Evolutionary conservation across 2,797 vertebrate genomes (phyloP), one percentile per base, ranked within the genome.

Genomic region (Artibeus lituratus): DNA sequence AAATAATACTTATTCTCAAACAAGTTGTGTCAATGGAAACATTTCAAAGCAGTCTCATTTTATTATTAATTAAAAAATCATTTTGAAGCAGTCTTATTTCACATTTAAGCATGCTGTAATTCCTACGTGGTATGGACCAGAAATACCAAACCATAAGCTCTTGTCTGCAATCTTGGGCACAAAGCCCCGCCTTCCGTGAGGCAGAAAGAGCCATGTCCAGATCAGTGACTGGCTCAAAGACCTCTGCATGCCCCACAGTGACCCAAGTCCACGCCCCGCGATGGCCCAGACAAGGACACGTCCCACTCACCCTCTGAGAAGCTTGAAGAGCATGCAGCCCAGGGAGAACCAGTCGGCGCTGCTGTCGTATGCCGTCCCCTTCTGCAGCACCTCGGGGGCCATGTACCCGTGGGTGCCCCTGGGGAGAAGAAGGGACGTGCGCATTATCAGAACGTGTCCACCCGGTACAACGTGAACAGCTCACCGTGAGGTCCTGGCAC

Each of bases 251-350:
- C 8, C 22, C 47, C 39, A 10, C n/a, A 9, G 2, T 3, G 39
- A 16, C 10, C 39, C 15, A 2, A 2, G 77, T 1, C 0, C 67
- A 2, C 0, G 3, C 80, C 51, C 1, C 0, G 26, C 5, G 24
- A 26, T 0, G 2, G 37, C 26, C 2, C 2, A 1, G 14, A 0
- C 42, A 0, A 42, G 73, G 57, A 7, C 1, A 10, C 53, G 10
- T 3, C 2, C 84, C 94, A 97, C 99, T 99, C 98, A 99, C 99
- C 99, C 99, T 98, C 99, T 98, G 49, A 99, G 99, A 4, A 99
- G 99, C 92, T 99, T 99, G 99, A 99, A 99, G 74, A 99, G 99
- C 99, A 99, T 99, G 98, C 99, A 99, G 94, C 99, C 99, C 97
- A 99, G 97, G 5, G 99, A 99, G 98, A 99, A 99, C 99, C 99